phyloP scores from a whole-genome alignment of 2,797 vertebrate genomes.

The Brachymystax lenok region DNA sequence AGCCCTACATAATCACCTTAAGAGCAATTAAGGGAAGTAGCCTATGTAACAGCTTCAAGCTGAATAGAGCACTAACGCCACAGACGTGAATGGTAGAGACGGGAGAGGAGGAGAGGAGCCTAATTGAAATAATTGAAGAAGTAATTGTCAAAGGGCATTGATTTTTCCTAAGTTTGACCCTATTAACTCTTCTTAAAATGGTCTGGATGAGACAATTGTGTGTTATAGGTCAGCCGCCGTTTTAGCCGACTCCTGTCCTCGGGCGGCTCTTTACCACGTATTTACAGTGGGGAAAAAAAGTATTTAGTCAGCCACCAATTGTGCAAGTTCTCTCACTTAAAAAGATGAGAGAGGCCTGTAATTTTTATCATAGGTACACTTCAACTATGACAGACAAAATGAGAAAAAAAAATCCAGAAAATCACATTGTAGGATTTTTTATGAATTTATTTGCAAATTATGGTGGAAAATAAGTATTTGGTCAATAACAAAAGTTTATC shows the following conservation, averaged over 20 bases:
- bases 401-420: too few species aligned
- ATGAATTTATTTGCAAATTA: too few species aligned
- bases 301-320: too few species aligned
- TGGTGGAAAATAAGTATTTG: too few species aligned
- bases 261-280: slow-evolving; percentile 43
- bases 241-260: slow-evolving; percentile 54
- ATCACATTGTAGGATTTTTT: too few species aligned
- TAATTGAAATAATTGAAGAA: slow-evolving; percentile 52
- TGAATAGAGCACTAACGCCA: slow-evolving; percentile 12
- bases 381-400: too few species aligned
- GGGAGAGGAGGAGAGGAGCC: slow-evolving; percentile 1
- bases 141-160: slow-evolving; percentile 39
- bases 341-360: too few species aligned
- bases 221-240: slow-evolving; percentile 52
- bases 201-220: slow-evolving; percentile 47
- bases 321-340: too few species aligned
- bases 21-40: neutral
- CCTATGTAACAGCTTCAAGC: neutral
- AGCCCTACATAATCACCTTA: too few species aligned
- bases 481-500: too few species aligned
- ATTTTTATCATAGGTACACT: too few species aligned
- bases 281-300: too few species aligned
- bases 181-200: slow-evolving; percentile 38
- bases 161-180: slow-evolving; percentile 27
- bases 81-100: slow-evolving; percentile 20